Conservation (phyloP, 1,140 invertebrate genomes). For the Drosophila teissieri region DNA sequence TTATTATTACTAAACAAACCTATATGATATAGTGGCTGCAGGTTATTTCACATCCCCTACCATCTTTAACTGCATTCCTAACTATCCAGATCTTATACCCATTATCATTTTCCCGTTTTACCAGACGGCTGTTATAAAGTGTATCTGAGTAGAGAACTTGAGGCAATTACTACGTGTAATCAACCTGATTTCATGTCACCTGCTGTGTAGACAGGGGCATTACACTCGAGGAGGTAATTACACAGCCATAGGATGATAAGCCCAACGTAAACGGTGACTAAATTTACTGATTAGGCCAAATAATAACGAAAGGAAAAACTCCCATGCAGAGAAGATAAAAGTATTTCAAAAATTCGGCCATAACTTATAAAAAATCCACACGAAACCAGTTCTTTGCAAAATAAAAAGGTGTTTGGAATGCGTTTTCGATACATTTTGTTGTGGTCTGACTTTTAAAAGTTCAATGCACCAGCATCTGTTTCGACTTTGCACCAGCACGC, state of each 20-base stretch:
- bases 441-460: constrained; percentile 37
- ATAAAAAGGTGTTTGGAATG: constrained; percentile 42
- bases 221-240: constrained; percentile 20
- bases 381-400: constrained; percentile 54
- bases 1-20: background rate
- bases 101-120: constrained; percentile 13
- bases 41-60: too few relatives aligned
- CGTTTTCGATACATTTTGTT: constrained; percentile 35
- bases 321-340: constrained; percentile 13
- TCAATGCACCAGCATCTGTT: constrained; percentile 51
- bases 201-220: constrained; percentile 26
- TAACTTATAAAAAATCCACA: constrained; percentile 31
- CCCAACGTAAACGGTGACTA: background rate
- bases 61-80: background rate
- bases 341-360: constrained; percentile 18
- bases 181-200: constrained; percentile 38
- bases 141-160: constrained; percentile 6
- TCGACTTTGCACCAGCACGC: constrained; percentile 35
- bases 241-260: constrained; percentile 32
- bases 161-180: constrained; percentile 32
- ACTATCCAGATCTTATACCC: background rate
- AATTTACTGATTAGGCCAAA: constrained; percentile 5
- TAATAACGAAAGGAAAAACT: constrained; percentile 10
- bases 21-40: too few relatives aligned
- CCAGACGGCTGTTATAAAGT: background rate